Percentiles rank a stretch among this genome's conserved stretches.
phyloP scores from a whole-genome alignment of 1,140 invertebrate species.

The Drosophila lacertosa region DNA sequence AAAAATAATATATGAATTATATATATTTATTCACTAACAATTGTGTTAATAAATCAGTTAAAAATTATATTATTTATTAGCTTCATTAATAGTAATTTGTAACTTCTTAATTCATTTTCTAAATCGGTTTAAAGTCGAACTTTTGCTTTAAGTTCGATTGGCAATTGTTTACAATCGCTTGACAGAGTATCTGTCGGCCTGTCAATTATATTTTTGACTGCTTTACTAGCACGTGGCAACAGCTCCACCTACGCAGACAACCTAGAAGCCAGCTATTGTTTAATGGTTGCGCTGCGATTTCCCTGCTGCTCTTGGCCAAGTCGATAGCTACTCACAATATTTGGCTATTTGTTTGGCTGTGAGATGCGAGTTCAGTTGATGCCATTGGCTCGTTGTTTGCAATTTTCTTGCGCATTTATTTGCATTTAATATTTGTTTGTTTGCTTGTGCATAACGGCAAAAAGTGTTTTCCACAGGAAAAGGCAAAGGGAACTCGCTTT shows the following conservation, averaged over 20 bases:
- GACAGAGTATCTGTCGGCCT: neutral
- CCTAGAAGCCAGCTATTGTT: conserved; percentile 6
- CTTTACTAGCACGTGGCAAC: conserved; percentile 16
- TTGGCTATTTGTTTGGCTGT: conserved; percentile 42
- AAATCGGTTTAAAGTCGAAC: too few relatives aligned
- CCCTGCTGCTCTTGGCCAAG: conserved; percentile 8
- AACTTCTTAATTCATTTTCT: too few relatives aligned
- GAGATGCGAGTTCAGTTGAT: conserved; percentile 37
- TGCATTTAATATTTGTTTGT: conserved; percentile 82
- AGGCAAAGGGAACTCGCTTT: conserved; percentile 42
- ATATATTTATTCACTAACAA: too few relatives aligned
- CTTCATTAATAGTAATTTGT: too few relatives aligned
- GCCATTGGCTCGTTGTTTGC: conserved; percentile 49
- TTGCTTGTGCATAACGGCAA: conserved; percentile 57
- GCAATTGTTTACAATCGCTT: too few relatives aligned
- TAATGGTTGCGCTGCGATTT: neutral
- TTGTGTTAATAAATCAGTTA: too few relatives aligned
- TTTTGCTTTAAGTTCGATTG: neutral
- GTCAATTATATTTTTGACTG: neutral
- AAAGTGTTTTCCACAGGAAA: conserved; percentile 59
- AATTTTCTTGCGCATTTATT: conserved; percentile 69
- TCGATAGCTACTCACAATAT: conserved; percentile 53
- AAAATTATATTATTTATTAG: too few relatives aligned
- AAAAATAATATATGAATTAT: too few relatives aligned
- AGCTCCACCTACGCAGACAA: neutral